These are phyloP conservation scores for Redunca redunca DNA, from an alignment of 2,113 vertebrate genomes.

Conservation along the genomic window DNA sequence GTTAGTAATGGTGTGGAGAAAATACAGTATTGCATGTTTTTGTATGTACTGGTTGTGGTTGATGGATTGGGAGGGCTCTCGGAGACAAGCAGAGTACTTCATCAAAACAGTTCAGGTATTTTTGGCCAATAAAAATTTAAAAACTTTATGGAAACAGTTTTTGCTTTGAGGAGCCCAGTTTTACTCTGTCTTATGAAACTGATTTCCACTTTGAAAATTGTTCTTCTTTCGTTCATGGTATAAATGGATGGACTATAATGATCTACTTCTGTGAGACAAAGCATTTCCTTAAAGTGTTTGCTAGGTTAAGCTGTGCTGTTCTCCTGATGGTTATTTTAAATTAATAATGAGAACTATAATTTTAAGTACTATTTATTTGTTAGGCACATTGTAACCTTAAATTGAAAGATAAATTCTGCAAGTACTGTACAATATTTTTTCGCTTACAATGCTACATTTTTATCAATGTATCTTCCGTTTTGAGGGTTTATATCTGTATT, in stretches of 20 bases:
- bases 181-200: conserved; percentile 66
- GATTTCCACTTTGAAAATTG: conserved; percentile 66
- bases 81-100: conserved; percentile 73
- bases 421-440: conserved; percentile 72
- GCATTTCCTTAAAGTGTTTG: conserved; percentile 67
- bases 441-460: conserved; percentile 69
- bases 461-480: conserved; percentile 71
- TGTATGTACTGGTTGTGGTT: conserved; percentile 71
- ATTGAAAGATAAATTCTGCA: conserved; percentile 65
- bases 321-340: conserved; percentile 59
- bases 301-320: conserved; percentile 62
- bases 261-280: conserved; percentile 66
- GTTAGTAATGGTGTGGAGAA: conserved; percentile 78
- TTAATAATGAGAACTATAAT: conserved; percentile 62
- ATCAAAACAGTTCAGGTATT: conserved; percentile 73
- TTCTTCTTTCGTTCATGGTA: conserved; percentile 57
- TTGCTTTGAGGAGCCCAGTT: conserved; percentile 72
- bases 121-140: conserved; percentile 77
- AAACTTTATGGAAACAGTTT: conserved; percentile 77
- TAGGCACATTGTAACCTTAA: conserved; percentile 45
- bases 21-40: conserved; percentile 77
- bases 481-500: conserved; percentile 72
- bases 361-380: conserved; percentile 61
- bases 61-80: conserved; percentile 72
- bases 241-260: conserved; percentile 59